Evolutionary conservation across 2,797 vertebrate genomes (phyloP).

Genomic region (Tokudaia tokunoshimensis): DNA sequence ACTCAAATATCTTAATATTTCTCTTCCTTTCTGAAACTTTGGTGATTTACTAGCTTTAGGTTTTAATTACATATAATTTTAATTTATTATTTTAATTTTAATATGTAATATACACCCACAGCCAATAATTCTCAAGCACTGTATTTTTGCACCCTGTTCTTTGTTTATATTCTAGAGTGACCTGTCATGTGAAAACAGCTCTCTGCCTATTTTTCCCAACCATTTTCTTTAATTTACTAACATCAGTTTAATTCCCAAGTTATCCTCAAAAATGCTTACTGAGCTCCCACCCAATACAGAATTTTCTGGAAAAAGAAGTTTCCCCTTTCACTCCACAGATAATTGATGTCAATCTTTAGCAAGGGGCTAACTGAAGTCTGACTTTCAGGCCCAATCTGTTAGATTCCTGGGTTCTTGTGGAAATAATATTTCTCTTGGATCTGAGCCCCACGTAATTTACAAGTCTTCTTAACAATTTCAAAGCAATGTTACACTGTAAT

Average conservation of each 20-base stretch:
- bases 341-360: not conserved
- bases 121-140: not conserved
- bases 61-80: not conserved
- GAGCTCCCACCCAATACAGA: not conserved
- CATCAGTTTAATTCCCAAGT: conserved; percentile 36
- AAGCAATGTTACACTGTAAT: not conserved
- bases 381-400: not conserved
- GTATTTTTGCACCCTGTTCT: not conserved
- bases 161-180: not conserved
- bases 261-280: not conserved
- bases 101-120: not conserved
- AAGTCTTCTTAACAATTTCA: not conserved
- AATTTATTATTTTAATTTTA: not conserved
- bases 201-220: conserved; percentile 2
- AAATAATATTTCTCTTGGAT: not conserved
- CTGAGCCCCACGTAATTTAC: not conserved
- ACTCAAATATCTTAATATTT: not conserved
- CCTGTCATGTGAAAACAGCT: not conserved
- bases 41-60: not conserved
- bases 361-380: not conserved
- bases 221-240: not conserved
- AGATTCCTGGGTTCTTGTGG: not conserved
- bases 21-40: conserved; percentile 32
- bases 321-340: not conserved
- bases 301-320: conserved; percentile 11